Percentiles rank a stretch among this genome's conserved stretches.
These are phyloP conservation scores for Orthosia incerta DNA, from an alignment of 2,888 invertebrate species.

Conservation along the genomic window DNA sequence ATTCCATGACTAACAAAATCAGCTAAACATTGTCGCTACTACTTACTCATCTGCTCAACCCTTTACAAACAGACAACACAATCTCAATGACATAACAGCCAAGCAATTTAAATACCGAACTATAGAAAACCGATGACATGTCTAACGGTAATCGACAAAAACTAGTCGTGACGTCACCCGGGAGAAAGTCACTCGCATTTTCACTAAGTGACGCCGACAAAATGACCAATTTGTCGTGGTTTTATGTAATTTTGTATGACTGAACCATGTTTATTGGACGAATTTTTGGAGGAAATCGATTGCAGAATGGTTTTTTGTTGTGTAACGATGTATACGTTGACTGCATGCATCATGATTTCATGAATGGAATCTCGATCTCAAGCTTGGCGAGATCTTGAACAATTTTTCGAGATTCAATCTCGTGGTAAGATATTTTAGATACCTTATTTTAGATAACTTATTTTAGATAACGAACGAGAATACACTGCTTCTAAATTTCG, in stretches of 20 bases:
- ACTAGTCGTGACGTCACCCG: slow-evolving; percentile 45
- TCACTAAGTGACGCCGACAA: slow-evolving; percentile 45
- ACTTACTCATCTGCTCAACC: neutral
- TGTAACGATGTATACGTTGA: neutral
- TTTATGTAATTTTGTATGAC: slow-evolving; percentile 46
- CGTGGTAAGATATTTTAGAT: too few species aligned
- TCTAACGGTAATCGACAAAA: slow-evolving; percentile 46
- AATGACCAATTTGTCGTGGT: slow-evolving; percentile 34
- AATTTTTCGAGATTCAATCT: too few species aligned
- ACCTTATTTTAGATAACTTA: too few species aligned
- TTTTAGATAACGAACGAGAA: too few species aligned
- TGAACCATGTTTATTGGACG: neutral
- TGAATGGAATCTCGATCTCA: too few species aligned
- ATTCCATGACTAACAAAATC: too few species aligned
- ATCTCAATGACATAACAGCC: slow-evolving; percentile 30
- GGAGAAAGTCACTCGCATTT: slow-evolving; percentile 67
- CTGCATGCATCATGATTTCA: too few species aligned
- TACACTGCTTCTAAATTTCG: too few species aligned
- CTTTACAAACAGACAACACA: slow-evolving; percentile 1
- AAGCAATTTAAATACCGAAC: slow-evolving; percentile 22
- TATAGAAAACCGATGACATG: slow-evolving; percentile 52
- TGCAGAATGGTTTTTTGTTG: neutral
- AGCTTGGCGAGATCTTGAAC: too few species aligned
- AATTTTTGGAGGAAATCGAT: slow-evolving; percentile 10
- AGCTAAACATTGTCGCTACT: neutral